phyloP scores from a whole-genome alignment of 1,140 invertebrate species.

The Calliopsis andreniformis region DNA sequence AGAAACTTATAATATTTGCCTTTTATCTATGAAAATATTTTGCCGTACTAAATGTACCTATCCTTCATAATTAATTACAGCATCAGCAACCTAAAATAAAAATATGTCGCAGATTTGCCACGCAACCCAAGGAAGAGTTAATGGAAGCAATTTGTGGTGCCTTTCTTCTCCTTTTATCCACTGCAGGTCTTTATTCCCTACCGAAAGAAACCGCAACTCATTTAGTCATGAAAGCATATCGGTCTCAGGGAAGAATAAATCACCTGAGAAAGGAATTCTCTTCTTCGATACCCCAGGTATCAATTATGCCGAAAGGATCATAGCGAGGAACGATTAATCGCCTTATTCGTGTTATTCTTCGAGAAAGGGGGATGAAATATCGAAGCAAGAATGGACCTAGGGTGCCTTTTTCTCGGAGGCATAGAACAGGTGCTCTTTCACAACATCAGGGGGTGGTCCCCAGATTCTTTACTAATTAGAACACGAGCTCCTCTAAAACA shows the following conservation, averaged over 20 bases:
- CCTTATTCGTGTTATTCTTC: slow-evolving; percentile 10
- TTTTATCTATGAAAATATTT: too few relatives aligned
- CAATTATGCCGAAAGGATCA: slow-evolving; percentile 25
- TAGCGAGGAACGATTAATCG: slow-evolving; percentile 23
- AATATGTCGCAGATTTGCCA: too few relatives aligned
- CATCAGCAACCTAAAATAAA: too few relatives aligned
- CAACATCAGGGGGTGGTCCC: background rate
- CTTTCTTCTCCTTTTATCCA: too few relatives aligned
- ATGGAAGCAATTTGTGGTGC: too few relatives aligned
- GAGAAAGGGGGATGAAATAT: slow-evolving; percentile 16
- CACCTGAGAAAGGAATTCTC: background rate
- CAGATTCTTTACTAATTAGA: slow-evolving; percentile 67
- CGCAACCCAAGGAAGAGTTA: too few relatives aligned
- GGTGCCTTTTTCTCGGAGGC: background rate
- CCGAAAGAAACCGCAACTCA: background rate
- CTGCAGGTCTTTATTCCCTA: too few relatives aligned
- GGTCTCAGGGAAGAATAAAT: background rate
- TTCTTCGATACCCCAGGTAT: background rate
- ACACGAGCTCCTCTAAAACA: slow-evolving; percentile 61
- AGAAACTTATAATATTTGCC: too few relatives aligned
- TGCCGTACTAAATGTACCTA: too few relatives aligned
- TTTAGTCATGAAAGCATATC: background rate
- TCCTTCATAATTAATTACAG: too few relatives aligned
- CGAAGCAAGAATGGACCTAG: background rate
- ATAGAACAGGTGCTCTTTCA: slow-evolving; percentile 36